Evolutionary conservation across 1,140 invertebrate genomes (phyloP).

Genomic region (Philotrypesis tridentata): DNA sequence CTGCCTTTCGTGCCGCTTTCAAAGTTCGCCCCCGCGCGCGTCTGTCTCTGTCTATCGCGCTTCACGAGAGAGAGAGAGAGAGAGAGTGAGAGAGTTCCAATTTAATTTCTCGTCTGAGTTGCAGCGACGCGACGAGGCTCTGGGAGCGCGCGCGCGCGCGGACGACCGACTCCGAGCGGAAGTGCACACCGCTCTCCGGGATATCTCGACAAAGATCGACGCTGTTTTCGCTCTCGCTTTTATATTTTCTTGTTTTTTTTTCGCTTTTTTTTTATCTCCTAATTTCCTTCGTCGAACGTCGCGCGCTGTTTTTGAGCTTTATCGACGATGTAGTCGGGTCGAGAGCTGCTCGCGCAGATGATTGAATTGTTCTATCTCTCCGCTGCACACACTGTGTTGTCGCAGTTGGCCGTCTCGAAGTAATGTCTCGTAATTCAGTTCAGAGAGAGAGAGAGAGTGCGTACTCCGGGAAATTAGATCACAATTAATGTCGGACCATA

Average conservation of each 20-base stretch:
- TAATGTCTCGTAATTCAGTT: too few relatives aligned
- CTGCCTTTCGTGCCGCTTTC: too few relatives aligned
- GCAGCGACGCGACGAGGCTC: not conserved
- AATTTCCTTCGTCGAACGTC: not conserved
- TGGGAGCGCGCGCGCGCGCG: not conserved
- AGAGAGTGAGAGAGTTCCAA: slow-evolving; percentile 25
- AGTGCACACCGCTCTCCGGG: not conserved
- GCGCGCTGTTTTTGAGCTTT: too few relatives aligned
- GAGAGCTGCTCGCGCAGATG: too few relatives aligned
- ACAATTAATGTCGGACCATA: too few relatives aligned
- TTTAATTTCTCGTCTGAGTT: slow-evolving; percentile 19
- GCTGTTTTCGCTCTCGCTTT: not conserved
- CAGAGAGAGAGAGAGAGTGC: too few relatives aligned
- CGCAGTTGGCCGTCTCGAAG: too few relatives aligned
- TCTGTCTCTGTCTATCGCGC: slow-evolving; percentile 34
- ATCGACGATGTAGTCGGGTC: too few relatives aligned
- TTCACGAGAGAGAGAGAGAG: not conserved
- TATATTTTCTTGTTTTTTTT: too few relatives aligned
- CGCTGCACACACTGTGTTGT: too few relatives aligned
- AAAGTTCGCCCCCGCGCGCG: not conserved
- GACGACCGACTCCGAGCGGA: not conserved
- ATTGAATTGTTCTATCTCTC: too few relatives aligned
- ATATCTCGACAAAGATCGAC: slow-evolving; percentile 5
- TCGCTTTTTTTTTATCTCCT: not conserved
- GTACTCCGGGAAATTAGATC: too few relatives aligned